A percentile compares a stretch with the other conserved stretches of the same genome.
Conservation (phyloP, 2,113 vertebrate species). For the Megaleporinus macrocephalus region DNA sequence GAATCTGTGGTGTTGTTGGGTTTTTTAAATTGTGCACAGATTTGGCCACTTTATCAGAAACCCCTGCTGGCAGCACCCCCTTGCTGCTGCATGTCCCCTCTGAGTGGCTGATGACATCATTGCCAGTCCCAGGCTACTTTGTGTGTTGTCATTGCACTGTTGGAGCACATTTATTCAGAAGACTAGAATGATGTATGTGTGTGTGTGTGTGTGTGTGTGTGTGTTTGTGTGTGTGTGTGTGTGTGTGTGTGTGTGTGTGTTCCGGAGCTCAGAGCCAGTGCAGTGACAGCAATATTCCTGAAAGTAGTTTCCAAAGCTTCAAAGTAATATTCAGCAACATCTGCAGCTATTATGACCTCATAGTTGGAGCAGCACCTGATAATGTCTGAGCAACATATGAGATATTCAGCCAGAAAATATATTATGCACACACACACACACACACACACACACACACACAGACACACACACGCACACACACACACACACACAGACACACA, state of each 20-base stretch:
- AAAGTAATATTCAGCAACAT: background rate
- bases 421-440: too few species aligned
- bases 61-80: too few species aligned
- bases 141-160: slow-evolving; percentile 23
- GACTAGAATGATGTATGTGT: background rate
- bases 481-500: too few species aligned
- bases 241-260: background rate
- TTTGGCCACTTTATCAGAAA: too few species aligned
- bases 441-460: too few species aligned
- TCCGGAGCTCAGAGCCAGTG: background rate
- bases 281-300: background rate
- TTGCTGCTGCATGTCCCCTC: too few species aligned
- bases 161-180: slow-evolving; percentile 24
- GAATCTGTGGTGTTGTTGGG: too few species aligned
- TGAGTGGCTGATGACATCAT: slow-evolving; percentile 31
- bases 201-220: background rate
- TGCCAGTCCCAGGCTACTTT: slow-evolving; percentile 27
- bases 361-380: background rate
- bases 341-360: background rate
- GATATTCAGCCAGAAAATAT: too few species aligned
- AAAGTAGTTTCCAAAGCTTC: background rate
- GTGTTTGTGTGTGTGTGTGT: too few species aligned
- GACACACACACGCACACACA: too few species aligned
- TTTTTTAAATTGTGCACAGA: too few species aligned
- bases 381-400: background rate